Conservation (phyloP, 2,113 vertebrate genomes). For the Lepisosteus oculatus region DNA sequence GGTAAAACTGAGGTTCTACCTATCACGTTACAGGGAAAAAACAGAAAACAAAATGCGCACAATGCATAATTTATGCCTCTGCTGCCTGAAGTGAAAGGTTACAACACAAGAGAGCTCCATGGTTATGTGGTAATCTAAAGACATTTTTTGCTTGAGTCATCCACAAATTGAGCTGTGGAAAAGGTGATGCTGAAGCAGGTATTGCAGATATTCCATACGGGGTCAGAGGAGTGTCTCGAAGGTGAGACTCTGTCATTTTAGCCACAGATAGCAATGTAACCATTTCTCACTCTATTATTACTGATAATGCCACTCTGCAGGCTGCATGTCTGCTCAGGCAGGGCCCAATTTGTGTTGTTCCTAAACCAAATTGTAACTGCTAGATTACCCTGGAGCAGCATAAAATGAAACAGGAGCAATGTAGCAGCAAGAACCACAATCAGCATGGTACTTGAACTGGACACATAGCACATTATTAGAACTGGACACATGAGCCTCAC, state of each 20-base stretch:
- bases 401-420: not conserved
- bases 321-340: not conserved
- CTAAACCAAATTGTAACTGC: not conserved
- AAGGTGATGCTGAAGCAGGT: not conserved
- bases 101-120: not conserved
- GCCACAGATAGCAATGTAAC: not conserved
- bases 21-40: not conserved
- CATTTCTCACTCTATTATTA: not conserved
- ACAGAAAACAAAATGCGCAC: not conserved
- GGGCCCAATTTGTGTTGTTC: not conserved
- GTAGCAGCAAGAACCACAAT: too few species aligned
- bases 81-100: not conserved
- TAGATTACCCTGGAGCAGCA: not conserved
- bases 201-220: not conserved
- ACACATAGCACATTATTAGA: too few species aligned
- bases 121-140: not conserved
- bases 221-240: not conserved
- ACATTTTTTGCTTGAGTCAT: not conserved
- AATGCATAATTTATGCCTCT: not conserved
- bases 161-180: not conserved
- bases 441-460: too few species aligned
- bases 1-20: not conserved
- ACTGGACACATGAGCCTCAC: too few species aligned
- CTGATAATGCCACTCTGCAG: not conserved
- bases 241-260: not conserved